Base-by-base conservation (phyloP, 2,113 vertebrate genomes). In the Morone chrysops region DNA sequence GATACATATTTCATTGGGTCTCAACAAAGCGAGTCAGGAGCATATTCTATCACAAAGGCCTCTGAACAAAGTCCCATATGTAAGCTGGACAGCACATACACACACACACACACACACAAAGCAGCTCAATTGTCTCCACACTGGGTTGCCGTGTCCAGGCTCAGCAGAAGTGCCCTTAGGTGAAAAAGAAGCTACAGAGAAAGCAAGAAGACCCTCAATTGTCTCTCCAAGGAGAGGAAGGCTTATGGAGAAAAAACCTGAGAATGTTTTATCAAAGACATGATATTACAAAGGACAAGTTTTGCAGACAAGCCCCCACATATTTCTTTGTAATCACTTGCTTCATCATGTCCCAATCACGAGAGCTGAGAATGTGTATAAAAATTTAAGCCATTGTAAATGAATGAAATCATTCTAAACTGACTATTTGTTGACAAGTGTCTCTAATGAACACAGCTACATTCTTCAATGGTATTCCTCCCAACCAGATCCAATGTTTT, bases 221-320 rank as follows among this genome's bases (percentile, higher is more conserved):
- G 91, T 93, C 89, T 93, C 94, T 93, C 94, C 71, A 89, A 92
- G 94, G 94, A 94, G 76, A 91, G 89, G 88, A 91, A 92, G 91
- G 76, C 88, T 77, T 65, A 48, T 83, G 62, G 36, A 81, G 48
- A 62, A 79, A 84, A 78, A 79, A 73, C 63, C 77, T 78, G 82
- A 74, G 85, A 67, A 66, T 47, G 72, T 72, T 85, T 80, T 54
- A 89, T 92, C 84, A 89, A 85, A 92, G 86, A 66, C 4, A 83
- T 60, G 65, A 81, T 82, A 85, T 92, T 47, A 89, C 70, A 90
- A 85, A 92, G 87, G 78, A 78, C 45, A 87, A 85, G 72, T 90
- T 87, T 72, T 56, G 22, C 70, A 82, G 63, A 83, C 62, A 6
- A n/a, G 22, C 20, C 38, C 70, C 78, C 36, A 2, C 48, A 73